Evolutionary conservation across 1,140 invertebrate species (phyloP).

Genomic region (Portunus trituberculatus): DNA sequence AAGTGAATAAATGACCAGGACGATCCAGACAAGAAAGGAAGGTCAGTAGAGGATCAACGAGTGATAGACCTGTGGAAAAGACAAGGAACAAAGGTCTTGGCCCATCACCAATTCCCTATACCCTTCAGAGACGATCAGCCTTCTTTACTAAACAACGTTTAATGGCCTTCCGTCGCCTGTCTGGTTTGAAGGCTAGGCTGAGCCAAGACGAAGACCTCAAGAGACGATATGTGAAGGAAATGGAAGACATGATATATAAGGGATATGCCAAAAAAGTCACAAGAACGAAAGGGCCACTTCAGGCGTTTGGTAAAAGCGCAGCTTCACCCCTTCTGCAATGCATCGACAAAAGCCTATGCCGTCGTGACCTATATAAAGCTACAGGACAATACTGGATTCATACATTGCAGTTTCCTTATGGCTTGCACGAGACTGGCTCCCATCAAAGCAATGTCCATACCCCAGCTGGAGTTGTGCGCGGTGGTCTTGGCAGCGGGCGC

Average conservation of each 20-base stretch:
- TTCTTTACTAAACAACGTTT: background rate
- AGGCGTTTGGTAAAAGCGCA: background rate
- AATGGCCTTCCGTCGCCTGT: background rate
- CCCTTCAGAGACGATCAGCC: conserved; percentile 10
- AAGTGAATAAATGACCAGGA: background rate
- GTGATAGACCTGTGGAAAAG: background rate
- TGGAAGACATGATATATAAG: background rate
- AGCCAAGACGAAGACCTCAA: background rate
- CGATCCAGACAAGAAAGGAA: background rate
- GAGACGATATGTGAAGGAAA: background rate
- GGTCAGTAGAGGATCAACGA: conserved; percentile 11
- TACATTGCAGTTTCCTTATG: background rate
- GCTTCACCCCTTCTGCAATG: conserved; percentile 36
- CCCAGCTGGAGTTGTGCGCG: background rate
- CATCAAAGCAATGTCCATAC: background rate
- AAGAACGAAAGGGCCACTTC: background rate
- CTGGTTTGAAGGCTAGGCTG: background rate
- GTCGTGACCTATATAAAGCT: background rate
- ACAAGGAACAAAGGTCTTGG: background rate
- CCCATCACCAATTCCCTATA: conserved; percentile 34
- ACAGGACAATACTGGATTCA: background rate
- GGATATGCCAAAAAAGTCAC: background rate
- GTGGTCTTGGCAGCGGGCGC: background rate
- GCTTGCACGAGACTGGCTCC: background rate
- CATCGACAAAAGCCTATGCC: background rate